Evolutionary conservation across 2,888 invertebrate genomes (phyloP).

Genomic region (Machimus atricapillus): DNA sequence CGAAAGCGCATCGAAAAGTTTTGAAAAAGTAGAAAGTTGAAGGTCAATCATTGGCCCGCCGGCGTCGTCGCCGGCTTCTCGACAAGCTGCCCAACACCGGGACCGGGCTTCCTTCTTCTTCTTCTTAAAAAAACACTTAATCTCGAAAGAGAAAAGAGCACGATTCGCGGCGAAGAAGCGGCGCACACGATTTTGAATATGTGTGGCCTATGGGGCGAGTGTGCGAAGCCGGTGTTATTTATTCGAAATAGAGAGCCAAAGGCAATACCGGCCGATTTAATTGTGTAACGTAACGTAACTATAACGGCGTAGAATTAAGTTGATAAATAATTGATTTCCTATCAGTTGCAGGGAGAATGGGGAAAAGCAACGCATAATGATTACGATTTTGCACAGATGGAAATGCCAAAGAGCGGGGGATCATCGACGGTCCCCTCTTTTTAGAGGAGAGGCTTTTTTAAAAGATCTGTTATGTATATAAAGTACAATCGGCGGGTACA

Average conservation of each 20-base stretch:
- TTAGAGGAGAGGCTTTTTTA: not conserved
- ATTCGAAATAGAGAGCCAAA: not conserved
- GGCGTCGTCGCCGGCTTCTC: not conserved
- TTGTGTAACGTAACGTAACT: not conserved
- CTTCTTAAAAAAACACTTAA: not conserved
- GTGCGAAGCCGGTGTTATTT: not conserved
- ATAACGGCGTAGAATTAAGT: not conserved
- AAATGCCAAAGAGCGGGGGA: not conserved
- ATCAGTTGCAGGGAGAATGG: not conserved
- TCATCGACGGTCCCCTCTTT: not conserved
- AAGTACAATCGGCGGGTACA: not conserved
- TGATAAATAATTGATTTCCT: constrained; percentile 3
- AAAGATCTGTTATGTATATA: not conserved
- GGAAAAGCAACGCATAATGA: not conserved
- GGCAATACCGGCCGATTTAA: not conserved
- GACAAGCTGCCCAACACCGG: not conserved
- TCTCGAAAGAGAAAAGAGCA: not conserved
- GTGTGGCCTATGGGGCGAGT: not conserved
- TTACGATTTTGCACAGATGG: not conserved
- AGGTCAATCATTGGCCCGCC: constrained; percentile 27
- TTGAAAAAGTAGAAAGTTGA: constrained; percentile 18
- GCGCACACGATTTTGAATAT: not conserved
- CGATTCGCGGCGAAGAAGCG: not conserved
- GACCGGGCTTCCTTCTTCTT: not conserved
- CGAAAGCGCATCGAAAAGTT: constrained; percentile 14